These are phyloP conservation scores for Meles meles DNA, from an alignment of 2,113 vertebrate species.

Conservation along the genomic window DNA sequence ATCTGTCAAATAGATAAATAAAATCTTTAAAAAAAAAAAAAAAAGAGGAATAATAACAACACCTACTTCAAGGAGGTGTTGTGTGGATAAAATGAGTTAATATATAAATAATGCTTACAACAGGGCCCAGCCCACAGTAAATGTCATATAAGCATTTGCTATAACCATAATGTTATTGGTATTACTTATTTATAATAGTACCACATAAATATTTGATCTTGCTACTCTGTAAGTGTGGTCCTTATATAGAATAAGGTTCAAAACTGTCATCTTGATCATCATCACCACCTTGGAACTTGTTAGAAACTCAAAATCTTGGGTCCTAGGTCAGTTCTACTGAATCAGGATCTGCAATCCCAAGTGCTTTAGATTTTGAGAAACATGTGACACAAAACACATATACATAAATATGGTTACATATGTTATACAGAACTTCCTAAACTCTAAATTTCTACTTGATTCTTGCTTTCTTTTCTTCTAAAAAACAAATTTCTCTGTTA, in stretches of 20 bases:
- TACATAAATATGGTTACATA: background rate
- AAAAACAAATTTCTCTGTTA: background rate
- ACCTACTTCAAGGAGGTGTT: background rate
- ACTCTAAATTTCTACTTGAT: background rate
- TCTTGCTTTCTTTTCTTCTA: background rate
- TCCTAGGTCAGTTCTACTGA: background rate
- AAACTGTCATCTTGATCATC: background rate
- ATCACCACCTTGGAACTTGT: background rate
- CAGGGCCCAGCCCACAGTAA: background rate
- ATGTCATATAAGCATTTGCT: background rate
- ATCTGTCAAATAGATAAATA: too few species aligned
- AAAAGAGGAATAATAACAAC: background rate
- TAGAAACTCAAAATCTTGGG: background rate
- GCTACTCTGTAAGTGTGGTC: background rate
- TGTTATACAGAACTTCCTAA: background rate
- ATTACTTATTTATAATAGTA: background rate
- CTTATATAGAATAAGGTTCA: background rate
- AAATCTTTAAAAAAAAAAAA: too few species aligned
- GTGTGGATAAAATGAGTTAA: background rate
- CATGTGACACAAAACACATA: background rate
- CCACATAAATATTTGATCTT: background rate
- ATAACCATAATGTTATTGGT: background rate
- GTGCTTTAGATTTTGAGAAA: background rate
- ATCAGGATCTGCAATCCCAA: background rate
- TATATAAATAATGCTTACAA: background rate